Evolutionary conservation across 2,888 invertebrate species (phyloP).

Genomic region (Zygogramma bicolorata): DNA sequence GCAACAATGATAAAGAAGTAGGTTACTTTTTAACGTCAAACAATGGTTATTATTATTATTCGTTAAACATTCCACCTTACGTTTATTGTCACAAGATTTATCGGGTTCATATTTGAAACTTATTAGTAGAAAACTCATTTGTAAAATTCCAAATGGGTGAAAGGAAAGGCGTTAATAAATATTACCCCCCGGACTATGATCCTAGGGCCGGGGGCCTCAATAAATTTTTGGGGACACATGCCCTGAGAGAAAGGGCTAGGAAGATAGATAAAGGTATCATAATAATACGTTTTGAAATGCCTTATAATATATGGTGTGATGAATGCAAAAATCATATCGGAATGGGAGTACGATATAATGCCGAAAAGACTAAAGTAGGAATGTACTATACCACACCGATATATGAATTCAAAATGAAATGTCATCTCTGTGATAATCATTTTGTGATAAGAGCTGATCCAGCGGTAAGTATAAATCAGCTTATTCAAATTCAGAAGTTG

Average conservation of each 20-base stretch:
- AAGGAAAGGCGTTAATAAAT: constrained; percentile 96
- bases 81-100: too few species aligned
- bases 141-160: constrained; percentile 86
- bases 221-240: constrained; percentile 94
- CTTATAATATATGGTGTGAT: constrained; percentile 99
- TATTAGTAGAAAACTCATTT: background rate
- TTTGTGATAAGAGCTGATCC: constrained; percentile 99
- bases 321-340: constrained; percentile 98
- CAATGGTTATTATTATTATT: too few species aligned
- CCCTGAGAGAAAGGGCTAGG: constrained; percentile 93
- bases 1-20: too few species aligned
- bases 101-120: background rate
- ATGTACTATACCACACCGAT: constrained; percentile 99
- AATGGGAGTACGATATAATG: constrained; percentile 98
- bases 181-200: constrained; percentile 99
- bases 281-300: constrained; percentile 98
- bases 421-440: constrained; percentile 97
- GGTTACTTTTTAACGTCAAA: too few species aligned
- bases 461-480: constrained; percentile 73
- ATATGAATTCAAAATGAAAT: constrained; percentile 99
- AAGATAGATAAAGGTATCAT: constrained; percentile 96
- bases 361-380: constrained; percentile 92
- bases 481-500: background rate
- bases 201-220: constrained; percentile 95
- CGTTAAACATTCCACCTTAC: too few species aligned